Base-by-base conservation (phyloP, 2,113 vertebrate genomes). In the Callipepla californica region DNA sequence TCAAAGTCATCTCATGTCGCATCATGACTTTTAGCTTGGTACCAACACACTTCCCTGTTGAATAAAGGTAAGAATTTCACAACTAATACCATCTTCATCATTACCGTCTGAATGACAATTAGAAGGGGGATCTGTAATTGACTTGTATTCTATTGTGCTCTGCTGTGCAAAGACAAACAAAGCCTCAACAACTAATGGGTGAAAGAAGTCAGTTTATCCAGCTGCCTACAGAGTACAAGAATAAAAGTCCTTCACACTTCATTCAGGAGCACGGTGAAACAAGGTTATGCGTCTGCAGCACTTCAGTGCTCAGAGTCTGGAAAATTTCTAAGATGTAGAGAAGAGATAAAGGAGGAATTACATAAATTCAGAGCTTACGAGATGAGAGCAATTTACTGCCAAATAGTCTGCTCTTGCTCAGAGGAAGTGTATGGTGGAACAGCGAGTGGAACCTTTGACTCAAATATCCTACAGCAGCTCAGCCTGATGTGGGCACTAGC, bases 41-140 rank as follows among this genome's bases (percentile, higher is more conserved):
- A 66, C 66, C 45, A 50, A 70, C 55, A 53, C 80, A 34, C 70
- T 40, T 78, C 59, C 26, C 25, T 76, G 1, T 26, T 45, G 38
- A 77, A 69, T 45, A 59, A 62, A 66, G 12, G 25, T 15, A 78
- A 89, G 63, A 22, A 47, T 66, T 92, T n/a, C 80, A 28, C 22
- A 44, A 47, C 61, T 82, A 38, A 32, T 89, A n/a, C 70, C 42
- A 30, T 50, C 80, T 51, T 84, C 45, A 30, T 59, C 83, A 36
- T 84, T 51, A 8, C 78, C 61, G 47, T 55, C 61, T 82, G 94
- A 92, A 70, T 95, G 78, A 95, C 91, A 94, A 94, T 95, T 94
- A 96, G 82, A 90, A 92, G 79, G 90, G 40, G 22, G 73, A 74
- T 45, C 61, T 75, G 42, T 87, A 92, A 91, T 90, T 88, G 73